Evolutionary conservation across 1,140 invertebrate genomes (phyloP).

Genomic region (Drosophila nigromelanica): DNA sequence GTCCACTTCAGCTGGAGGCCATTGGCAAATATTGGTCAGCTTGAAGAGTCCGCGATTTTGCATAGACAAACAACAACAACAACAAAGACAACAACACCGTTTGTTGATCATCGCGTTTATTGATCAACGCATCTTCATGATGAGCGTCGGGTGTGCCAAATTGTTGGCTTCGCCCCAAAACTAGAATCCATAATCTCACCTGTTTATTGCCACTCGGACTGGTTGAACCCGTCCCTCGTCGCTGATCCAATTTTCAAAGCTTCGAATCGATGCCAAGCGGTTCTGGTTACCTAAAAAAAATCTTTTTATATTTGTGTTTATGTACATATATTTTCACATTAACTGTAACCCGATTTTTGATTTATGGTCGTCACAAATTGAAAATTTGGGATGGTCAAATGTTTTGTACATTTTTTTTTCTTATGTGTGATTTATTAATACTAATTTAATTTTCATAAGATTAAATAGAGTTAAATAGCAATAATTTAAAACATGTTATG

Average conservation of each 20-base stretch:
- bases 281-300: conserved; percentile 22
- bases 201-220: conserved; percentile 17
- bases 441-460: too few relatives aligned
- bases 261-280: conserved; percentile 38
- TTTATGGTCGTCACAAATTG: conserved; percentile 14
- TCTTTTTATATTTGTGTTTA: neutral
- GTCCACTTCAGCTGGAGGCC: conserved; percentile 25
- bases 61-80: conserved; percentile 47
- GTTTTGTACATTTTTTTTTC: too few relatives aligned
- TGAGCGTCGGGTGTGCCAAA: conserved; percentile 61
- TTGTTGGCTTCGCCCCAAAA: conserved; percentile 56
- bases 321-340: neutral
- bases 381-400: neutral
- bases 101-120: conserved; percentile 14
- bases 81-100: conserved; percentile 15
- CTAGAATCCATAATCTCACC: conserved; percentile 40
- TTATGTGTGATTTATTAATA: too few relatives aligned
- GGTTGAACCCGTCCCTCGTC: conserved; percentile 27
- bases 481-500: too few relatives aligned
- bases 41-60: conserved; percentile 48
- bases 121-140: conserved; percentile 38
- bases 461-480: too few relatives aligned
- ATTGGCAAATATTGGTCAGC: conserved; percentile 72
- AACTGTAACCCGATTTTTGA: conserved; percentile 11
- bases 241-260: conserved; percentile 40